phyloP scores from a whole-genome alignment of 2,113 vertebrate species.

The Otocyon megalotis region DNA sequence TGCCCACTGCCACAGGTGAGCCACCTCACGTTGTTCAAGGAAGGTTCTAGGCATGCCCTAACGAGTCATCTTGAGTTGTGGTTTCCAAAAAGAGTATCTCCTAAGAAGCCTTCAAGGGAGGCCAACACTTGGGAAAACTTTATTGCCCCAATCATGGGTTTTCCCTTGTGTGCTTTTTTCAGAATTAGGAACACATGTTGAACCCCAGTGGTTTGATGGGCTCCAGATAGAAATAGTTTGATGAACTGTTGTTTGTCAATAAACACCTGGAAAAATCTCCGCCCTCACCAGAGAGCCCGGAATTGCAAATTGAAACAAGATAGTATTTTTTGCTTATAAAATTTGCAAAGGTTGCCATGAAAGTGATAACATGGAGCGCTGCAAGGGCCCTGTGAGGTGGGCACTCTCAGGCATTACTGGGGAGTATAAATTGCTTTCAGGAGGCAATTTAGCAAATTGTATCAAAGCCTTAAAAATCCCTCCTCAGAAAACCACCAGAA shows the following conservation, averaged over 20 bases:
- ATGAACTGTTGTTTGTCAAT: not conserved
- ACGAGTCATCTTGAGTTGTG: not conserved
- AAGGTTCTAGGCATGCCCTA: not conserved
- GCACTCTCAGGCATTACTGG: not conserved
- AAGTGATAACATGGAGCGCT: not conserved
- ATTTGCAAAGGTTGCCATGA: slow-evolving; percentile 46
- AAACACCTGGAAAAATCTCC: not conserved
- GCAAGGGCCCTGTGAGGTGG: not conserved
- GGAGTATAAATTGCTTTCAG: slow-evolving; percentile 27
- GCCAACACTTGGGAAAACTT: not conserved
- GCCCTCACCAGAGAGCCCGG: not conserved
- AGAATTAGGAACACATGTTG: slow-evolving; percentile 9
- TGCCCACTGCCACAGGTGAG: accelerated
- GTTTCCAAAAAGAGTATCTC: not conserved
- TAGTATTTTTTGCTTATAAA: slow-evolving; percentile 28
- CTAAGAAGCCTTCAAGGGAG: not conserved
- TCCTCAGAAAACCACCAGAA: slow-evolving; percentile 55
- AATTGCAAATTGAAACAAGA: slow-evolving; percentile 16
- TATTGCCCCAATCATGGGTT: not conserved
- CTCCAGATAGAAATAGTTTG: not conserved
- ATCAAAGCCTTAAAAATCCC: slow-evolving; percentile 46
- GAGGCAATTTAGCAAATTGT: slow-evolving; percentile 68
- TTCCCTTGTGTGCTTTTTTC: not conserved
- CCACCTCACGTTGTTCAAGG: not conserved
- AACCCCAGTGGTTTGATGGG: not conserved